Base-by-base conservation (phyloP, 2,113 vertebrate genomes). In the Salvelinus alpinus region DNA sequence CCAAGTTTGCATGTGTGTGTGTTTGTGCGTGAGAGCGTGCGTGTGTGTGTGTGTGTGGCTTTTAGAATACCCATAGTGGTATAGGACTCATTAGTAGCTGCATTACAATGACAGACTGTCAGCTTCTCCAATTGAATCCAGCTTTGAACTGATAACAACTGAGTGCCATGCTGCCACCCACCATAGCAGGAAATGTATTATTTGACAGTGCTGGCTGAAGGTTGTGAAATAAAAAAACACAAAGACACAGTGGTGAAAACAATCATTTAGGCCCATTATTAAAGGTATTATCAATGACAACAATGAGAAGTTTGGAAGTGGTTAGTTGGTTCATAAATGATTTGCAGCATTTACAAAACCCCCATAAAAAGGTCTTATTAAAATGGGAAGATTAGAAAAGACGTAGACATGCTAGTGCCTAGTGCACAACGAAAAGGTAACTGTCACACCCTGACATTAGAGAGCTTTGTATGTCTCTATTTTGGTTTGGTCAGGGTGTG, bases 201-300 rank as follows among this genome's bases (percentile, higher is more conserved):
- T 88, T 85, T 85, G 80, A 83, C 85, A 86, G 79, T 2, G 70
- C 48, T 44, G 8, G 38, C 38, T 73, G 86, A 82, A 81, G 72
- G 70, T 38, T 71, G 54, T 59, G 71, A 48, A 75, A 81, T 72
- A 76, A 34, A 80, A 80, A 51, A 38, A 9, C 64, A 65, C 76
- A 44, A 44, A 44, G 38, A 44, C 9, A 9, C 38, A 24, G 79
- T 34, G 68, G 72, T 44, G 66, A 70, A 76, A 77, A 73, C 57
- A 31, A 57, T 82, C 65, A 80, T 84, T 79, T 68, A 72, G 71
- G 22, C 25, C 54, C 76, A 76, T 27, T 71, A 70, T 82, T 84
- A 71, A 70, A 80, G 73, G 57, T 71, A 57, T 57, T 57, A 57
- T 14, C 8, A 57, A 20, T 20, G 13, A 57, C 79, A 86, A 82